Base-by-base conservation (phyloP, 2,888 invertebrate genomes). In the Clivina fossor region DNA sequence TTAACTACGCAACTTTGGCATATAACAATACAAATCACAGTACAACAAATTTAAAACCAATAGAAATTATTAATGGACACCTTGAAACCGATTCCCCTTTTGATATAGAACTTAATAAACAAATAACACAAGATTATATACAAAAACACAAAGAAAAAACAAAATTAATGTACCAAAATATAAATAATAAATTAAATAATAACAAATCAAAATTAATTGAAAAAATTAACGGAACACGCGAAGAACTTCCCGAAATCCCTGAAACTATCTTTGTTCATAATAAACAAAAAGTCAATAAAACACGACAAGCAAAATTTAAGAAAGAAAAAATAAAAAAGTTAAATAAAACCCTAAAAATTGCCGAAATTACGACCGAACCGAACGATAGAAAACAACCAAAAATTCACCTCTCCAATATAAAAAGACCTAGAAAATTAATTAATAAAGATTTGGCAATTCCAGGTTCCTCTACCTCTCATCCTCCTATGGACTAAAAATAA, bases 21-120 rank as follows among this genome's bases (percentile, higher is more conserved):
- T 57, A 59, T 33, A 60, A 59, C 33, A 60, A 58, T 20, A 58
- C 57, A 3, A 47, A 51, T 28, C 58, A 61, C 19, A 57, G 58
- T 1, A 35, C 28, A n/a, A 60, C 61, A 3, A 56, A 60, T 22
- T 48, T 40, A 8, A 60, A 48, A 30, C 60, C 53, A 1, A 57
- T 56, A 4, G 56, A 61, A 58, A 22, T 58, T 8, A 48, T 58
- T 1, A 57, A 44, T 24, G 59, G 58, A 35, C 61, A 58, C 19
- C n/a, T 55, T 20, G 44, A 58, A 4, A 13, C 40, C 4, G 46
- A 57, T 38, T 47, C 48, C 18, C 51, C 57, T 18, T 55, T 58
- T 19, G 53, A 61, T 35, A 20, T 55, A 24, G 51, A 55, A 22
- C 22, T 58, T 16, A 56, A 59, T 20, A 41, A 53, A 37, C 43